Conservation (phyloP, 2,888 invertebrate species). For the Encarsia formosa region DNA sequence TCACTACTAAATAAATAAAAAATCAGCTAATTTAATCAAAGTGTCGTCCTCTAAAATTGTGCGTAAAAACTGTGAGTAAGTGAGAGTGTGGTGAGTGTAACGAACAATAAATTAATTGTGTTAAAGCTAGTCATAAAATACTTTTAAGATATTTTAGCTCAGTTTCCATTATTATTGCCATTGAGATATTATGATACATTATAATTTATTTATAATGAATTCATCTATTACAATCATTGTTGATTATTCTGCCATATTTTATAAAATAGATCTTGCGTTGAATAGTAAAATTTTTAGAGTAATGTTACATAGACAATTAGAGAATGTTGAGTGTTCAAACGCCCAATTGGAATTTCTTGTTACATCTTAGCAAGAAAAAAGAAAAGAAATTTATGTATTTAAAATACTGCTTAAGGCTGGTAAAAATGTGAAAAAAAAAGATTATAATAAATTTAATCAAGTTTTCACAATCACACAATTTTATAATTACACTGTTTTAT, state of each 20-base stretch:
- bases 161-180: constrained; percentile 6
- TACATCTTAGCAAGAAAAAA: too few relatives aligned
- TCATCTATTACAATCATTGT: constrained; percentile 8
- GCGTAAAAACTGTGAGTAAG: not conserved
- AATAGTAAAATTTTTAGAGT: constrained; percentile 5
- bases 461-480: constrained; percentile 13
- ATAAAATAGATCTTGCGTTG: constrained; percentile 1
- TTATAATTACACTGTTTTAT: constrained; percentile 22
- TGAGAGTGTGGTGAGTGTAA: not conserved
- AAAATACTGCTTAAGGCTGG: constrained; percentile 6
- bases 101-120: not conserved
- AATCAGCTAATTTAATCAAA: not conserved
- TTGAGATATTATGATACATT: not conserved
- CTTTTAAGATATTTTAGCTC: constrained; percentile 7
- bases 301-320: too few relatives aligned
- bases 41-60: not conserved
- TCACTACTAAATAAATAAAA: constrained; percentile 70
- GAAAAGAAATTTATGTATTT: constrained; percentile 3
- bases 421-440: constrained; percentile 6
- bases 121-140: constrained; percentile 23
- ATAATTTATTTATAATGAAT: not conserved
- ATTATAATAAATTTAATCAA: constrained; percentile 8
- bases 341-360: constrained; percentile 3
- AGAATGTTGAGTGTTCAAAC: constrained; percentile 1
- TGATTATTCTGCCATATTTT: constrained; percentile 5